Percentiles rank a stretch among this genome's conserved stretches.
Conservation (phyloP, 2,797 vertebrate genomes). For the Varecia variegata region DNA sequence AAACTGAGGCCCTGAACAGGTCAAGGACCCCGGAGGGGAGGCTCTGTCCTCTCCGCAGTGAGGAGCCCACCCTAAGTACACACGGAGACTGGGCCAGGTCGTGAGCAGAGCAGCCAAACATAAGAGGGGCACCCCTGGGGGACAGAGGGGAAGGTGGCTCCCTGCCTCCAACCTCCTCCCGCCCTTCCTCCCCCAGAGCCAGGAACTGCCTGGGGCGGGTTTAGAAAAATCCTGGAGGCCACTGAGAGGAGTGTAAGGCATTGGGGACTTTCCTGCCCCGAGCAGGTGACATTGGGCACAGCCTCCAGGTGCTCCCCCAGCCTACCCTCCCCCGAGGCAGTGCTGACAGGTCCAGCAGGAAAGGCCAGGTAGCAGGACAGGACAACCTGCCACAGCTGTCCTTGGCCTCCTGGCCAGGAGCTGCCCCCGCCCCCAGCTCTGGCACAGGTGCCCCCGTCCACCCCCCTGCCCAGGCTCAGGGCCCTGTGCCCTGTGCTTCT, state of each 20-base stretch:
- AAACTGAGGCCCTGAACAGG: background rate
- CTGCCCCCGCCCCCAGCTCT: rapidly evolving
- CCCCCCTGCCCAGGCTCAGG: too few relatives aligned
- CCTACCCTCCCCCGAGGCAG: background rate
- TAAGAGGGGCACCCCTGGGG: background rate
- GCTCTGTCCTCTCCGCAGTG: background rate
- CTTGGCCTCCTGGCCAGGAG: background rate
- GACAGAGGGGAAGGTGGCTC: background rate
- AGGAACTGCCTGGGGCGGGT: background rate
- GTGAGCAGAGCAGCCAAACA: background rate
- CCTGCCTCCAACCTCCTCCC: background rate
- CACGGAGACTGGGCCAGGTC: too few relatives aligned
- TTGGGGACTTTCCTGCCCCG: background rate
- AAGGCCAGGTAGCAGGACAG: background rate
- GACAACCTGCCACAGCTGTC: background rate
- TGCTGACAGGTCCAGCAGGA: background rate
- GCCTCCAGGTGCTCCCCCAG: too few relatives aligned
- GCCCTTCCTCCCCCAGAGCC: background rate
- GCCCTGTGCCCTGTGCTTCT: background rate
- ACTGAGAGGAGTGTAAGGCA: background rate
- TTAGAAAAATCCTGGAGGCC: background rate
- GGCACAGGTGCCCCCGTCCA: rapidly evolving
- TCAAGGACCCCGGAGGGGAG: background rate
- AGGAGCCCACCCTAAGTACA: too few relatives aligned
- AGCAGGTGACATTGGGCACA: background rate